A percentile compares a stretch with the other conserved stretches of the same genome.
Evolutionary conservation across 2,113 vertebrate genomes (phyloP).

Genomic region (Scatophagus argus): DNA sequence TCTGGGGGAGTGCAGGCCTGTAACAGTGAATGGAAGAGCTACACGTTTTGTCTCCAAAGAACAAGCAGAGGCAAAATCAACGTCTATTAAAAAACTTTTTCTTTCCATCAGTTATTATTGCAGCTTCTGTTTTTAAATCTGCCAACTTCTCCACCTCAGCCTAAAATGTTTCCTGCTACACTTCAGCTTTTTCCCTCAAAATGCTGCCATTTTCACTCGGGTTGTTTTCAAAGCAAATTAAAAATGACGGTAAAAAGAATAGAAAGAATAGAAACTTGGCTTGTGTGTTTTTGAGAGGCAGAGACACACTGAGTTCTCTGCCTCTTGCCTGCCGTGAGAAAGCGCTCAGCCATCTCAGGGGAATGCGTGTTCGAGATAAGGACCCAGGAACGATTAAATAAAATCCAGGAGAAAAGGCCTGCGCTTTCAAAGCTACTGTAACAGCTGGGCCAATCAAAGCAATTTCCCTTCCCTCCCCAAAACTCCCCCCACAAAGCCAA

Average conservation of each 20-base stretch:
- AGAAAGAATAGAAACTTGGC: not conserved
- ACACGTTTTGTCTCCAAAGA: not conserved
- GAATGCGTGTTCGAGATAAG: slow-evolving; percentile 80
- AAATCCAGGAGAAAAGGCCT: slow-evolving; percentile 78
- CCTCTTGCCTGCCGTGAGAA: slow-evolving; percentile 80
- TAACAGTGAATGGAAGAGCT: too few species aligned
- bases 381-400: slow-evolving; percentile 82
- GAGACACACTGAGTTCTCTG: slow-evolving; percentile 40
- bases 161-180: not conserved
- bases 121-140: not conserved
- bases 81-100: not conserved
- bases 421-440: slow-evolving; percentile 82
- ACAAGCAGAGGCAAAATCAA: not conserved
- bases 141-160: not conserved
- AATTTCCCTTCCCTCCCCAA: slow-evolving; percentile 80
- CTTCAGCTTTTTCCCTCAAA: not conserved
- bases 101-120: not conserved
- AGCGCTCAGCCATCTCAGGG: slow-evolving; percentile 72
- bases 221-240: not conserved
- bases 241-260: not conserved
- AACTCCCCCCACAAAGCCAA: slow-evolving; percentile 78
- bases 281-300: slow-evolving; percentile 26
- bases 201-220: not conserved
- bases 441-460: slow-evolving; percentile 85
- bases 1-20: too few species aligned